Base-by-base conservation (phyloP, 2,113 vertebrate genomes). In the Barnardius zonarius region DNA sequence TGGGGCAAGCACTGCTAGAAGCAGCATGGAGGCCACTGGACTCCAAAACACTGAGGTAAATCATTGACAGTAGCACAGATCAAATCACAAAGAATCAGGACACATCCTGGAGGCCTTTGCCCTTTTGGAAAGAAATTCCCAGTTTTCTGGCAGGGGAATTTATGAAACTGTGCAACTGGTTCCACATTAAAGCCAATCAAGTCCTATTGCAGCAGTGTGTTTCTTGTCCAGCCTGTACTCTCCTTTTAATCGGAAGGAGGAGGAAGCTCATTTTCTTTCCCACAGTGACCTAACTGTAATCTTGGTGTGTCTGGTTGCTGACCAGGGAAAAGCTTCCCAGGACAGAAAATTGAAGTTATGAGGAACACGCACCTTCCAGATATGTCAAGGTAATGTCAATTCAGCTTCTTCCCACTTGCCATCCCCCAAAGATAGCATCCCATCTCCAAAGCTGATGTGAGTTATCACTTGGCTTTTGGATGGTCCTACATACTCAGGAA, bases 21-120 rank as follows among this genome's bases (percentile, higher is more conserved):
- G 51, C 27, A 44, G 46, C 43, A 8, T 0, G 1, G 73, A 95
- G 79, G 77, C 63, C 86, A 63, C n/a, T 7, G 0, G 63, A 8
- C 59, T 54, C 55, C 1, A 3, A 72, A 93, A 72, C 0, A 3
- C 57, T 30, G 68, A 2, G 2, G 96, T 97, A 91, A 98, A 98
- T 97, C 89, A 98, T 95, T 98, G 95, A 98, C 95, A 25, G 73
- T 9, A 19, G 54, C 83, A 76, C 95, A 85, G 90, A 96, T 94
- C 87, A 43, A 55, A 80, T 85, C 95, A 79, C 73, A 54, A 16
- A 91, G 84, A 46, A 76, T 78, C 73, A 85, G 84, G 62, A 82
- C 79, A 8, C 46, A 30, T 85, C 91, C 95, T 11, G 5, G 77
- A 74, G 93, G 92, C 73, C 93, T 93, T 92, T 93, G 78, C 72